Evolutionary conservation across 64 coral and sea anemone genomes (phyloP).

Genomic region (Porites australiensis): DNA sequence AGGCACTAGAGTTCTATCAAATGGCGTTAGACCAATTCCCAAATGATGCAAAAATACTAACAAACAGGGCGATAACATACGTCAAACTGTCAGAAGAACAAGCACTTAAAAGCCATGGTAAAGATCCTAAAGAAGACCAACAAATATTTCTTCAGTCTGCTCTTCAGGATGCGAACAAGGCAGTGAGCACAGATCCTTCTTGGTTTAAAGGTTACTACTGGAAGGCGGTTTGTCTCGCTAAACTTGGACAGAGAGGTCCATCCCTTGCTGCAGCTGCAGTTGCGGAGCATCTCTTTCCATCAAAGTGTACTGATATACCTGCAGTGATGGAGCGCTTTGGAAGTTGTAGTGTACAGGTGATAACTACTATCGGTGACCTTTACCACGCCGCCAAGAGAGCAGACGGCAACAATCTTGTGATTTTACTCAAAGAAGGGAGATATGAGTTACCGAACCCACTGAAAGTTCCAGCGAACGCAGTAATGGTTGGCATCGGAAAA

Average conservation of each 20-base stretch:
- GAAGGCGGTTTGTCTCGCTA: conserved; percentile 7
- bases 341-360: background rate
- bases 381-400: too few relatives aligned
- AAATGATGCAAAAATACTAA: conserved; percentile 11
- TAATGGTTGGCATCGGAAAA: background rate
- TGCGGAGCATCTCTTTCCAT: background rate
- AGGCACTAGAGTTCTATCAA: background rate
- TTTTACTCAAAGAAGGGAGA: background rate
- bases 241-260: background rate
- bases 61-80: background rate
- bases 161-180: background rate
- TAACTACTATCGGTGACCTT: too few relatives aligned
- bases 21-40: background rate
- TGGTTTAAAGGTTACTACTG: background rate
- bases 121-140: too few relatives aligned
- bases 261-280: conserved; percentile 23
- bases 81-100: background rate
- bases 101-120: background rate
- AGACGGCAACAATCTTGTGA: background rate
- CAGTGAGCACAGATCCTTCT: background rate
- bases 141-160: background rate
- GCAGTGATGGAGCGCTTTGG: background rate
- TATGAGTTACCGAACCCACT: background rate
- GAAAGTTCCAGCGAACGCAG: background rate
- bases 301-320: background rate